Evolutionary conservation across 2,113 vertebrate species (phyloP).

Genomic region (Poecilia latipinna): DNA sequence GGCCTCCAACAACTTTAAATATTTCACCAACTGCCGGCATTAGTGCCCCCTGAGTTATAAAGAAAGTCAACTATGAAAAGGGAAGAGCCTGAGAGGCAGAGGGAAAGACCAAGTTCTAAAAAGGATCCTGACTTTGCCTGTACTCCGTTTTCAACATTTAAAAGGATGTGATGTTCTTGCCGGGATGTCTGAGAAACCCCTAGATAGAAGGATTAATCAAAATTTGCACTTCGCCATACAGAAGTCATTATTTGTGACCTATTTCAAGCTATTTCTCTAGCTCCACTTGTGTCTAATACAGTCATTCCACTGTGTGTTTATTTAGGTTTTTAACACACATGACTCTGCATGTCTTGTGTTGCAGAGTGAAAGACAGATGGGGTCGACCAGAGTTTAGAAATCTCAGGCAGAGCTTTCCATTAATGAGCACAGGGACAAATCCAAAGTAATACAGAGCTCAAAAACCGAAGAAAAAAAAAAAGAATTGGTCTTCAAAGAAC

Average conservation of each 20-base stretch:
- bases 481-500: background rate
- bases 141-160: background rate
- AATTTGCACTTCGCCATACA: background rate
- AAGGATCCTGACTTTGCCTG: background rate
- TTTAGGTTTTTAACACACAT: background rate
- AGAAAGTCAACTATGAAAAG: conserved; percentile 26
- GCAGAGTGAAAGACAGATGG: background rate
- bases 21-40: conserved; percentile 64
- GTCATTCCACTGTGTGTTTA: background rate
- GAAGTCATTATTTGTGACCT: background rate
- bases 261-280: background rate
- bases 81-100: background rate
- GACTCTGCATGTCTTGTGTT: background rate
- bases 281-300: background rate
- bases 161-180: background rate
- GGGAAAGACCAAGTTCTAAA: background rate
- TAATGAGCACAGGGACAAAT: conserved; percentile 3
- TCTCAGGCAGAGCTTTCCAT: background rate
- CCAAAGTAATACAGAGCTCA: background rate
- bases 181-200: background rate
- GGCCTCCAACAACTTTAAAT: conserved; percentile 67
- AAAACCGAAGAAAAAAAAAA: background rate
- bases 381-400: background rate
- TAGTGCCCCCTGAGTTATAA: conserved; percentile 16
- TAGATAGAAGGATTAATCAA: background rate